Percentiles rank a stretch among this genome's conserved stretches.
Evolutionary conservation across 2,888 invertebrate species (phyloP).

Genomic region (Junonia oenone): DNA sequence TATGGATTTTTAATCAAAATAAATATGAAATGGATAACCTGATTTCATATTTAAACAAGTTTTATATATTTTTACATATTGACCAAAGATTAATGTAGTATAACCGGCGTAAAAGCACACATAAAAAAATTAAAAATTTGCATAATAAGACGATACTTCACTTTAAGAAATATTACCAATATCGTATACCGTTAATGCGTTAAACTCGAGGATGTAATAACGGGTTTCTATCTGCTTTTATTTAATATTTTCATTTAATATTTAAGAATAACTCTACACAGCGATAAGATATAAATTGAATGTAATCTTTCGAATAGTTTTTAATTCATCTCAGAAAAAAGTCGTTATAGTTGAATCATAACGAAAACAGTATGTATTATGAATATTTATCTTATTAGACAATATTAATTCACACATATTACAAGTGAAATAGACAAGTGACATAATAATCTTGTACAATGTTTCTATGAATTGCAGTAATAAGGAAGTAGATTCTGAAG

Average conservation of each 20-base stretch:
- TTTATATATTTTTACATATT: background rate
- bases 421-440: background rate
- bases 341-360: no score
- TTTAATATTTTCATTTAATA: background rate
- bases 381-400: no score
- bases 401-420: background rate
- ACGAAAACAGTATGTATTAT: no score
- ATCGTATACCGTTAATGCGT: slow-evolving; percentile 1
- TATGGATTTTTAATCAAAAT: background rate
- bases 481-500: slow-evolving; percentile 15
- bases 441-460: slow-evolving; percentile 3
- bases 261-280: background rate
- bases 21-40: slow-evolving; percentile 9
- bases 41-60: background rate
- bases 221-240: background rate
- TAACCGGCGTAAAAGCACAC: background rate
- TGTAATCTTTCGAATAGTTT: no score
- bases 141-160: slow-evolving; percentile 6
- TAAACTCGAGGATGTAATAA: background rate
- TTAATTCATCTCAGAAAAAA: no score
- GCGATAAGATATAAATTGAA: no score
- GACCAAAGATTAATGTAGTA: slow-evolving; percentile 1
- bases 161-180: slow-evolving; percentile 1
- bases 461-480: slow-evolving; percentile 3
- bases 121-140: slow-evolving; percentile 1